Evolutionary conservation across 1,140 invertebrate species (phyloP).

Genomic region (Chlorops oryzae): DNA sequence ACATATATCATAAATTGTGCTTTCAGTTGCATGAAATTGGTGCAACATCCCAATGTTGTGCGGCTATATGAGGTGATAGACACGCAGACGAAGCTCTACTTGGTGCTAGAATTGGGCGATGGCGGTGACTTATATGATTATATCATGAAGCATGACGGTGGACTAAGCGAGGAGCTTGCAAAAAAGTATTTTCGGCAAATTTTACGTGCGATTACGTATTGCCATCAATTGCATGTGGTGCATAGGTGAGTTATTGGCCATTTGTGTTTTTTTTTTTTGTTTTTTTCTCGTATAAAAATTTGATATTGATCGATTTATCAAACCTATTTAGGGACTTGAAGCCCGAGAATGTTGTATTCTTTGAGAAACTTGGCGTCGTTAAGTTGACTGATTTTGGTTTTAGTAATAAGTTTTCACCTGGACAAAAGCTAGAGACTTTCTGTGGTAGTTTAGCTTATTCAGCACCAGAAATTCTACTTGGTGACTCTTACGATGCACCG

Average conservation of each 20-base stretch:
- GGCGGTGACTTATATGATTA: slow-evolving; percentile 99
- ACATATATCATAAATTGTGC: too few species aligned
- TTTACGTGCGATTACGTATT: slow-evolving; percentile 94
- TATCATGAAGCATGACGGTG: slow-evolving; percentile 92
- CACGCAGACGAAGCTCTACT: slow-evolving; percentile 90
- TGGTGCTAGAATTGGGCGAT: slow-evolving; percentile 97
- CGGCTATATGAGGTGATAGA: slow-evolving; percentile 98
- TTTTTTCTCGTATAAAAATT: not conserved
- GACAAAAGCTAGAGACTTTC: slow-evolving; percentile 95
- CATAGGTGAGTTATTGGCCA: slow-evolving; percentile 63
- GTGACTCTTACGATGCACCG: slow-evolving; percentile 89
- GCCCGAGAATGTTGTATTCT: slow-evolving; percentile 99
- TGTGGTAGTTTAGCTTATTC: slow-evolving; percentile 99
- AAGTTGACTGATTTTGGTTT: slow-evolving; percentile 99
- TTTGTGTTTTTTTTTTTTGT: not conserved
- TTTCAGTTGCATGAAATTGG: slow-evolving; percentile 91
- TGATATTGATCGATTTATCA: not conserved
- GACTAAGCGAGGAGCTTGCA: slow-evolving; percentile 69
- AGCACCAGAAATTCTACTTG: slow-evolving; percentile 96
- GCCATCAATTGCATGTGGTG: slow-evolving; percentile 87
- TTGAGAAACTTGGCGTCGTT: slow-evolving; percentile 93
- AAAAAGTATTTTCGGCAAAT: slow-evolving; percentile 94
- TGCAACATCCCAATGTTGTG: slow-evolving; percentile 98
- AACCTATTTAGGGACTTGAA: slow-evolving; percentile 89
- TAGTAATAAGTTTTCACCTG: slow-evolving; percentile 93